Percentiles rank a stretch among this genome's conserved stretches.
These are phyloP conservation scores for Drosophila dives DNA, from an alignment of 2,888 invertebrate species.

Conservation along the genomic window DNA sequence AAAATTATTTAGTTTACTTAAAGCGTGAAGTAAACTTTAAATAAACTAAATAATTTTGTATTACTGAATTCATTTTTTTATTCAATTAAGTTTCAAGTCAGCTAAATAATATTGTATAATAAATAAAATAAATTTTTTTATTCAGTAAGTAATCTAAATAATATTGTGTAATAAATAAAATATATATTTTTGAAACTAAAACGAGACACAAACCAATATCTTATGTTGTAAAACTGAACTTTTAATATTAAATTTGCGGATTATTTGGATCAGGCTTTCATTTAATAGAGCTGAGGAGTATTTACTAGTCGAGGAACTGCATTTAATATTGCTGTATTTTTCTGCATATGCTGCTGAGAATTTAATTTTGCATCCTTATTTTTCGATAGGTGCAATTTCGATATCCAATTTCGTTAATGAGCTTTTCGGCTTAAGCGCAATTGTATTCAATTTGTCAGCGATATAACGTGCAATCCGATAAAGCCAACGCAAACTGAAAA, in stretches of 20 bases:
- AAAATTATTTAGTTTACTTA: too few relatives aligned
- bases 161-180: neutral
- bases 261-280: neutral
- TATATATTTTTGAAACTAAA: neutral
- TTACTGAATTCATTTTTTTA: too few relatives aligned
- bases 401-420: conserved; percentile 78
- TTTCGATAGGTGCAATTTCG: conserved; percentile 28
- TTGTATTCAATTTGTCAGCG: conserved; percentile 78
- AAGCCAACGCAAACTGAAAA: conserved; percentile 69
- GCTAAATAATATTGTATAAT: too few relatives aligned
- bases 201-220: neutral
- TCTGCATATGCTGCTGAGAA: conserved; percentile 60
- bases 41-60: too few relatives aligned
- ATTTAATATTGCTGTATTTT: conserved; percentile 8
- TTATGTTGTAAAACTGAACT: rapidly evolving
- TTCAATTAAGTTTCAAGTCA: too few relatives aligned
- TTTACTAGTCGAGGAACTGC: neutral
- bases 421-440: conserved; percentile 77
- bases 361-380: conserved; percentile 64
- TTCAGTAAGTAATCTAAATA: neutral
- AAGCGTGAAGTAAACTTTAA: too few relatives aligned
- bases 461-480: conserved; percentile 77
- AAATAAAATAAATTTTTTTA: too few relatives aligned
- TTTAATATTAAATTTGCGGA: neutral
- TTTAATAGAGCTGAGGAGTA: conserved; percentile 9